Conservation (phyloP, 1,140 invertebrate species). For the Bactericera cockerelli region DNA sequence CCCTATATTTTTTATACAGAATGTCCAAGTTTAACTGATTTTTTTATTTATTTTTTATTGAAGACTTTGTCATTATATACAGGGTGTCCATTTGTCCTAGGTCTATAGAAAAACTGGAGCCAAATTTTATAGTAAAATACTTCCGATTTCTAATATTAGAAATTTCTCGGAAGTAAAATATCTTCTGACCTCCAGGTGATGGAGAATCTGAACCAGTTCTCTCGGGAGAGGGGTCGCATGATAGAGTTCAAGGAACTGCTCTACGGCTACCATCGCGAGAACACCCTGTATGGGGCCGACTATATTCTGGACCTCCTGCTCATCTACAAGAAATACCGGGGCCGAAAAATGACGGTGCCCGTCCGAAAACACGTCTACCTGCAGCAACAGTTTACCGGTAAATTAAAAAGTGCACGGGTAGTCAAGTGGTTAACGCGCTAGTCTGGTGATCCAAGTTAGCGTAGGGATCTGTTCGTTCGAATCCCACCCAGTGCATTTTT, state of each 20-base stretch:
- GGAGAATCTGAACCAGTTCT: conserved; percentile 83
- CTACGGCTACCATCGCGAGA: conserved; percentile 79
- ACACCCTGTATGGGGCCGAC: conserved; percentile 74
- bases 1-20: too few species aligned
- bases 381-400: conserved; percentile 75
- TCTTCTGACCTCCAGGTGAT: conserved; percentile 55
- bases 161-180: too few species aligned
- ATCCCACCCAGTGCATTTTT: too few species aligned
- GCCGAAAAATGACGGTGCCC: conserved; percentile 82
- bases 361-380: conserved; percentile 87
- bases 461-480: too few species aligned
- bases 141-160: too few species aligned
- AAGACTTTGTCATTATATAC: conserved; percentile 11
- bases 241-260: conserved; percentile 91
- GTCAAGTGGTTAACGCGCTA: too few species aligned
- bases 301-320: conserved; percentile 85
- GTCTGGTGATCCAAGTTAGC: too few species aligned
- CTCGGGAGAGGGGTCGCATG: conserved; percentile 75
- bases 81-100: too few species aligned
- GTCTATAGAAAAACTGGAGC: too few species aligned
- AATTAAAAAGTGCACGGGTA: neutral
- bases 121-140: too few species aligned
- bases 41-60: conserved; percentile 3
- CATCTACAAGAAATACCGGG: conserved; percentile 84
- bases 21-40: neutral